Evolutionary conservation across 2,797 vertebrate species (phyloP).

Genomic region (Phalanger gymnotis): DNA sequence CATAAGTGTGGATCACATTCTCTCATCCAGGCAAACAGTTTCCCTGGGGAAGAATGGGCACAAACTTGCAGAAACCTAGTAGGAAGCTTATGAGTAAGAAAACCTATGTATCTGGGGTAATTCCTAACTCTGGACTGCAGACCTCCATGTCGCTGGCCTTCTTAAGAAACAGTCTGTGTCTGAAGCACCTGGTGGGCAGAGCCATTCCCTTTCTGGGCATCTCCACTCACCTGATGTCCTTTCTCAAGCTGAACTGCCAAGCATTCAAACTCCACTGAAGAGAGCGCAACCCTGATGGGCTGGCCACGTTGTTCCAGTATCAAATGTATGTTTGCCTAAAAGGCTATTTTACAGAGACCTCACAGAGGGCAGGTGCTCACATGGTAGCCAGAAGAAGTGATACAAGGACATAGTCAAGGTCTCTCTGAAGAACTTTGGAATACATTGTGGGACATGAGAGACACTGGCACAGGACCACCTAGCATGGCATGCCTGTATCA

Average conservation of each 20-base stretch:
- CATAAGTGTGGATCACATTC: background rate
- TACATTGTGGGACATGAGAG: background rate
- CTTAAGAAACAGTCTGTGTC: background rate
- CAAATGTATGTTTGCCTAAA: background rate
- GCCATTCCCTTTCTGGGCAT: background rate
- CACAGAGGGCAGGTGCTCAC: background rate
- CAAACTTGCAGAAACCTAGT: background rate
- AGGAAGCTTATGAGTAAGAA: background rate
- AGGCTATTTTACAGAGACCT: background rate
- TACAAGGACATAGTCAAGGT: background rate
- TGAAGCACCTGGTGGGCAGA: background rate
- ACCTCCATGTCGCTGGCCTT: background rate
- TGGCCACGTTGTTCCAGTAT: background rate
- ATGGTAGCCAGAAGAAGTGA: background rate
- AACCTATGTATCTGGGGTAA: background rate
- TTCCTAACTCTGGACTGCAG: background rate
- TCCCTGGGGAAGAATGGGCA: background rate
- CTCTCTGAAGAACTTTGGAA: background rate
- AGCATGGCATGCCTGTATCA: background rate
- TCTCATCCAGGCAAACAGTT: background rate
- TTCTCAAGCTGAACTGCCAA: background rate
- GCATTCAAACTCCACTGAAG: background rate
- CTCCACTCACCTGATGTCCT: background rate
- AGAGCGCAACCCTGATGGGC: accelerated
- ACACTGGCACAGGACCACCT: background rate